Conservation (phyloP, 2,797 vertebrate species). For the Coendou prehensilis region DNA sequence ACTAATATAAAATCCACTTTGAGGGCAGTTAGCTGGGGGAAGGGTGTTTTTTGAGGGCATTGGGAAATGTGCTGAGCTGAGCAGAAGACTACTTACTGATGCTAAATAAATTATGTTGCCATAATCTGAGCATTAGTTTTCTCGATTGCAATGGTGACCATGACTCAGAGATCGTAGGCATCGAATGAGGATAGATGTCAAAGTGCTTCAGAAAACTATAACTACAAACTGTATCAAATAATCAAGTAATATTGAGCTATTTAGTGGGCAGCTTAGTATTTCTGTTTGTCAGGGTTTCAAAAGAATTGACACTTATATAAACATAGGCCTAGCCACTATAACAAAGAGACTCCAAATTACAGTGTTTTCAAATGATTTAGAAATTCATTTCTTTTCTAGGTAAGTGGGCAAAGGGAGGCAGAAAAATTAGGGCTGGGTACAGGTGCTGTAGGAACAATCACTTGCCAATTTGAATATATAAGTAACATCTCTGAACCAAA, state of each 20-base stretch:
- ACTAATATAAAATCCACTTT: neutral
- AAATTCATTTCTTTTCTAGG: neutral
- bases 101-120: neutral
- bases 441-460: neutral
- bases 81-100: neutral
- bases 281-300: neutral
- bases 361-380: neutral
- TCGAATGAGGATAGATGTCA: neutral
- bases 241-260: neutral
- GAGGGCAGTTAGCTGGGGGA: neutral
- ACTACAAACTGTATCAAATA: neutral
- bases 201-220: neutral
- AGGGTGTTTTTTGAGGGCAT: neutral
- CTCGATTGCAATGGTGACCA: neutral
- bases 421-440: neutral
- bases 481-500: neutral
- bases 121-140: conserved; percentile 13
- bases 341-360: neutral
- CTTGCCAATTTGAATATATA: neutral
- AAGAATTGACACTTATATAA: neutral
- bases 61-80: neutral
- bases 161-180: neutral
- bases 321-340: neutral
- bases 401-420: neutral
- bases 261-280: neutral